phyloP scores from a whole-genome alignment of 2,888 invertebrate species.

The Entomobrya multifasciata region DNA sequence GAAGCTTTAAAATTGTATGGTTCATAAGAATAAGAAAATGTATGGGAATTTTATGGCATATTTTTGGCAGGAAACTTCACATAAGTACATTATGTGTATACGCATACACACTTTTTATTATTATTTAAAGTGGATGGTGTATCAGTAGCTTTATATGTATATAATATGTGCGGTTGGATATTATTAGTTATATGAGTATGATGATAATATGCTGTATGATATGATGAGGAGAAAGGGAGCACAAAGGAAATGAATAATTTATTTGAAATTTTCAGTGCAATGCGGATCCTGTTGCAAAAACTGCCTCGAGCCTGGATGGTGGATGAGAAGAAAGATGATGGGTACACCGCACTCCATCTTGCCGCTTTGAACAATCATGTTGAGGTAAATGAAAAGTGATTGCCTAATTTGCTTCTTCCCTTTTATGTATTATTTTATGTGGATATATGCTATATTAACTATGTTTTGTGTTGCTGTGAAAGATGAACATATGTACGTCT shows the following conservation, averaged over 20 bases:
- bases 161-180: background rate
- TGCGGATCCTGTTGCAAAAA: slow-evolving; percentile 96
- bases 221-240: slow-evolving; percentile 10
- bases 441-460: too few species aligned
- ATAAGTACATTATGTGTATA: background rate
- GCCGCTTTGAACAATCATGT: slow-evolving; percentile 79
- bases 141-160: background rate
- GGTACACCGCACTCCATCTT: slow-evolving; percentile 89
- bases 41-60: slow-evolving; percentile 34
- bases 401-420: slow-evolving; percentile 41
- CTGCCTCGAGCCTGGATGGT: slow-evolving; percentile 98
- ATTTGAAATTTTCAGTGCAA: slow-evolving; percentile 87
- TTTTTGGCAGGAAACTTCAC: slow-evolving; percentile 34
- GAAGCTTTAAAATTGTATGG: background rate
- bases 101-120: background rate
- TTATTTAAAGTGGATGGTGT: slow-evolving; percentile 9
- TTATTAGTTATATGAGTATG: background rate
- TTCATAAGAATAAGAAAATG: background rate
- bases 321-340: slow-evolving; percentile 99
- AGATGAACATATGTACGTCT: too few species aligned
- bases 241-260: slow-evolving; percentile 60
- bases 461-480: too few species aligned
- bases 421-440: too few species aligned
- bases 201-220: background rate
- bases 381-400: slow-evolving; percentile 76